A percentile compares a stretch with the other conserved stretches of the same genome.
Evolutionary conservation across 2,888 invertebrate species (phyloP).

Genomic region (Barypeithes pellucidus): DNA sequence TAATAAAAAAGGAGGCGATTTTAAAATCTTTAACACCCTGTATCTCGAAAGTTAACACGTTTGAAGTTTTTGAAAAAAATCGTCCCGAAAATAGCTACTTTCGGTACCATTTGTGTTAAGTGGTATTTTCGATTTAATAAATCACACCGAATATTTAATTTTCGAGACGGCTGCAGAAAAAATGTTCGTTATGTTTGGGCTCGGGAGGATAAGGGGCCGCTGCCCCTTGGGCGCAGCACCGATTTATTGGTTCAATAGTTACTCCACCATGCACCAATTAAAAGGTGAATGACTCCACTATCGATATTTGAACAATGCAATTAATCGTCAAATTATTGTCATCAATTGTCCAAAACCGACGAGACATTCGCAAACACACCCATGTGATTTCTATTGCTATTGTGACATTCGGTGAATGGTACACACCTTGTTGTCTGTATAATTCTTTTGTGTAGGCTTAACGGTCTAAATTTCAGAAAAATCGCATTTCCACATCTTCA

Average conservation of each 20-base stretch:
- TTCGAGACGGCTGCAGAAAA: no score
- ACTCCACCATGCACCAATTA: background rate
- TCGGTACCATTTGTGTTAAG: no score
- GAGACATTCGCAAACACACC: background rate
- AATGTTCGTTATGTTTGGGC: no score
- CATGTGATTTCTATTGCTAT: background rate
- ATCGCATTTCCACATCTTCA: background rate
- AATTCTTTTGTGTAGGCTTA: conserved; percentile 1
- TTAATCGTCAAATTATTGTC: background rate
- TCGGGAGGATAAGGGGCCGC: no score
- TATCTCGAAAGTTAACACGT: no score
- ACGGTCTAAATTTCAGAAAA: background rate
- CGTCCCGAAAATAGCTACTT: no score
- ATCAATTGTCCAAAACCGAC: conserved; percentile 2
- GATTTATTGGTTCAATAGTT: background rate
- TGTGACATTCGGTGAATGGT: background rate
- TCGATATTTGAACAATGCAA: conserved; percentile 1
- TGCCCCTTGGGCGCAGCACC: no score
- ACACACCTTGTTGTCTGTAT: conserved; percentile 1
- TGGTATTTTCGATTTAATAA: no score
- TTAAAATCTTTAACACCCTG: no score
- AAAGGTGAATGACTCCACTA: conserved; percentile 1
- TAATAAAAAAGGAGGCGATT: no score
- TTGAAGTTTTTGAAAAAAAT: no score
- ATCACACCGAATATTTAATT: no score